Percentiles rank a stretch among this genome's conserved stretches.
phyloP scores from a whole-genome alignment of 1,140 invertebrate species.

The Mylabris phalerata region DNA sequence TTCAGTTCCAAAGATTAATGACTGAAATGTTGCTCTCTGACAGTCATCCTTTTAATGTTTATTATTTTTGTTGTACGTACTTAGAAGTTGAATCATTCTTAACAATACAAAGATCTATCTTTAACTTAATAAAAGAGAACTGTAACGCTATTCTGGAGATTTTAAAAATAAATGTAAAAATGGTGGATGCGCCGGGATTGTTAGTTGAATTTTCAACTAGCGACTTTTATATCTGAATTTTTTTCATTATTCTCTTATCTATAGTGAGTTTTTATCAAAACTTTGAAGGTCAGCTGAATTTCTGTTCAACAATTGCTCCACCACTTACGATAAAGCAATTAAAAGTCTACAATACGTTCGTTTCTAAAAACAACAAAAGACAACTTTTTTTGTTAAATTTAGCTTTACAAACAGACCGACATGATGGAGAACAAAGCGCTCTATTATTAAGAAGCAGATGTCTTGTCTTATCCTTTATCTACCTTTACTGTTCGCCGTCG shows the following conservation, averaged over 20 bases:
- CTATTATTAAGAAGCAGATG: constrained; percentile 14
- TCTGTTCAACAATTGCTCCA: neutral
- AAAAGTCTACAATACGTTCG: constrained; percentile 1
- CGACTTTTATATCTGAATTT: too few relatives aligned
- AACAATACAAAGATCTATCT: too few relatives aligned
- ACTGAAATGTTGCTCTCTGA: too few relatives aligned
- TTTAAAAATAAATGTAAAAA: neutral
- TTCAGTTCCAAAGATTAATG: neutral
- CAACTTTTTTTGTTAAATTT: constrained; percentile 14
- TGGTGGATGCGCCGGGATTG: constrained; percentile 1
- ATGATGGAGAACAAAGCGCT: constrained; percentile 10
- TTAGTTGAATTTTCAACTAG: too few relatives aligned
- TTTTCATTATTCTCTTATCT: too few relatives aligned
- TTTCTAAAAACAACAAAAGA: neutral
- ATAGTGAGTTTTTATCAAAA: too few relatives aligned
- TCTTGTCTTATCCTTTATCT: constrained; percentile 11
- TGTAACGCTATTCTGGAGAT: too few relatives aligned
- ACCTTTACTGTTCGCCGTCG: neutral
- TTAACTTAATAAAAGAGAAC: too few relatives aligned
- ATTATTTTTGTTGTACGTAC: too few relatives aligned
- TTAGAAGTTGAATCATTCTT: too few relatives aligned
- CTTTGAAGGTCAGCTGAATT: too few relatives aligned
- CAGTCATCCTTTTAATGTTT: too few relatives aligned
- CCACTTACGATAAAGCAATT: constrained; percentile 14
- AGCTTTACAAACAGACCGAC: constrained; percentile 12